Base-by-base conservation (phyloP, 1,140 invertebrate species). In the Anthonomus grandis region DNA sequence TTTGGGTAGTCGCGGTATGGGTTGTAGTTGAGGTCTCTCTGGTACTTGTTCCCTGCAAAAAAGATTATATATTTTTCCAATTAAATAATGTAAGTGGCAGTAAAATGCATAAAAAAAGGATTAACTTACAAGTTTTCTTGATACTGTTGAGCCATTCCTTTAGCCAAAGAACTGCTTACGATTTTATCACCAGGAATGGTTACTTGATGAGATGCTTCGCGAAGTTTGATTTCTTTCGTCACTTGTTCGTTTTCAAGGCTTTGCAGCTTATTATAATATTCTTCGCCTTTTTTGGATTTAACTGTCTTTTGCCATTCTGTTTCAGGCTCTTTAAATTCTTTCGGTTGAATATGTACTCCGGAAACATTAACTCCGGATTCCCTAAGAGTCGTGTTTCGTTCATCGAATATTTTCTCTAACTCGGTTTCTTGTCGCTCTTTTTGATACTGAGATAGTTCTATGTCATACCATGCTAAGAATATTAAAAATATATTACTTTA, bases 381-480 rank as follows among this genome's bases (percentile, higher is more conserved):
- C 55, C 81, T 79, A 60, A 83, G 74, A 37, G 76, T 79, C 68
- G 87, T 83, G 41, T 86, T 79, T 55, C 90, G 83, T 71, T 94
- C 91, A 72, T 93, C 90, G 70, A 94, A 93, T 19, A 90, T 84
- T 72, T 86, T 85, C 67, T 92, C 89, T 56, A 93, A 75, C 75
- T 95, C 92, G 42, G 85, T 90, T 67, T 89, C 87, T 76, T 87
- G 79, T 55, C 90, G 83, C 68, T 90, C 87, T 68, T 85, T 80
- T 74, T 94, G 91, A 73, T 93, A 93, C 70, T 84, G 83, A 61
- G 85, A 81, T 67, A 91, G 82, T 70, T 90, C 90, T 70, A 83
- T 82, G 79, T 95, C 92, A 78, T 95, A 95, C 91, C 92, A 95
- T 50, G 92, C 92, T 95, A 79, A 68, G 75, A 42, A 39, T 24